A percentile compares a stretch with the other conserved stretches of the same genome.
These are phyloP conservation scores for Empis livida DNA, from an alignment of 2,888 invertebrate genomes.

Conservation along the genomic window DNA sequence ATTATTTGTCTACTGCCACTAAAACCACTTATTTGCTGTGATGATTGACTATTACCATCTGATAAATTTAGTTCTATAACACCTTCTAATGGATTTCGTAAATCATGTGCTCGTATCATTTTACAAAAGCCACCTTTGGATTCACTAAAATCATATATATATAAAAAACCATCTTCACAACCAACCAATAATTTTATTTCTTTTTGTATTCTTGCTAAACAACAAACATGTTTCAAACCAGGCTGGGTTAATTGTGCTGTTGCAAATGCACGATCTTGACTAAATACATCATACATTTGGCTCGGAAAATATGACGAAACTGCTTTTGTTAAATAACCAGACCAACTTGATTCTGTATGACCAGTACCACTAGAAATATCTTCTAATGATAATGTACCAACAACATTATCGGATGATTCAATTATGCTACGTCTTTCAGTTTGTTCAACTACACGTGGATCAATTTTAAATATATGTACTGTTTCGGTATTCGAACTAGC, in stretches of 20 bases:
- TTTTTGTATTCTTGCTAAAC: slow-evolving; percentile 29
- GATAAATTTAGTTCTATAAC: slow-evolving; percentile 22
- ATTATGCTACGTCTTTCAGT: slow-evolving; percentile 20
- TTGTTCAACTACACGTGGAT: slow-evolving; percentile 25
- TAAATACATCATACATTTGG: slow-evolving; percentile 32
- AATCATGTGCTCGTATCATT: slow-evolving; percentile 29
- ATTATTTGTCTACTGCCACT: not conserved
- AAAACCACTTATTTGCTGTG: not conserved
- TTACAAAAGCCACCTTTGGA: slow-evolving; percentile 31
- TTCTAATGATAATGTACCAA: slow-evolving; percentile 11
- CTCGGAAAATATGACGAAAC: slow-evolving; percentile 32
- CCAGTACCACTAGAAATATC: slow-evolving; percentile 6
- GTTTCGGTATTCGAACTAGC: slow-evolving; percentile 36
- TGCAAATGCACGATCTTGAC: slow-evolving; percentile 35
- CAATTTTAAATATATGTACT: slow-evolving; percentile 34
- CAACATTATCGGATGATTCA: slow-evolving; percentile 2
- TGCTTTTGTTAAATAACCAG: slow-evolving; percentile 31
- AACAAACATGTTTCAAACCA: slow-evolving; percentile 31
- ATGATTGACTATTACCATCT: slow-evolving; percentile 6
- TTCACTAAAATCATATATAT: slow-evolving; percentile 32
- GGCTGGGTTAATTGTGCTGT: slow-evolving; percentile 30
- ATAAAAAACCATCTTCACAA: slow-evolving; percentile 35
- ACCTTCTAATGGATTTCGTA: slow-evolving; percentile 30
- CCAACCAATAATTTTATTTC: slow-evolving; percentile 30
- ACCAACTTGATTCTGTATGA: slow-evolving; percentile 20